Evolutionary conservation across 2,888 invertebrate genomes (phyloP), one percentile per base, ranked within the genome.

Genomic region (Macrophya alboannulata): DNA sequence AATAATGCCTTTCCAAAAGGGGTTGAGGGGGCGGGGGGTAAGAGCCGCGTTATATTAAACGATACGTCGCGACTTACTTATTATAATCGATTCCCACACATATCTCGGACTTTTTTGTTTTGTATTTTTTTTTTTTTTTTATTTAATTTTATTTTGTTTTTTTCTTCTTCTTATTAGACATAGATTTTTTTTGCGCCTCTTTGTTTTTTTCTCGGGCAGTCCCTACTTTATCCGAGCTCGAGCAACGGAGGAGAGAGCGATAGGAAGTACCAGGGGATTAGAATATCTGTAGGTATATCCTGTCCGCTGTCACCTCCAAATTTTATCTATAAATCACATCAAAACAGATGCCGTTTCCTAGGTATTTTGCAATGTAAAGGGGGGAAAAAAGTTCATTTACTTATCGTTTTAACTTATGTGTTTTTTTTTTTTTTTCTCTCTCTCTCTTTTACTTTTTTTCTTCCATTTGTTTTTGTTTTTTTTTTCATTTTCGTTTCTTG

Each of bases 241-340:
- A 88, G 85, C 88, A 86, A 89, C 85, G 87, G 85, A 88, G 85
- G 88, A 88, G 88, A 88, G 87, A 87, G 87, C 89, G 88, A 88
- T 71, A 68, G 37, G 71, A 88, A 84, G n/a, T 68, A 51, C 59
- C 31, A 72, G 25, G 31, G 31, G 71, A 85, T 72, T 48, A 79
- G 45, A 45, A 79, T 51, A 21, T 59, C 71, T 71, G 43, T 43
- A 74, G n/a, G 55, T 76, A 59, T 43, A 65, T 59, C 48, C 81
- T 86, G 71, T 88, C 85, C 87, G 85, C 89, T 89, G 88, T 89
- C 90, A 86, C 87, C 90, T 89, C 91, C 90, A 90, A 92, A 90
- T 90, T 55, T 43, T 91, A 92, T 88, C 92, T 92, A 92, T 91
- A 92, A 45, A 89, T 92, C 91, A 92, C 92, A 93, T 92, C 91